Evolutionary conservation across 2,888 invertebrate species (phyloP).

Genomic region (Eristalinus sepulchralis): DNA sequence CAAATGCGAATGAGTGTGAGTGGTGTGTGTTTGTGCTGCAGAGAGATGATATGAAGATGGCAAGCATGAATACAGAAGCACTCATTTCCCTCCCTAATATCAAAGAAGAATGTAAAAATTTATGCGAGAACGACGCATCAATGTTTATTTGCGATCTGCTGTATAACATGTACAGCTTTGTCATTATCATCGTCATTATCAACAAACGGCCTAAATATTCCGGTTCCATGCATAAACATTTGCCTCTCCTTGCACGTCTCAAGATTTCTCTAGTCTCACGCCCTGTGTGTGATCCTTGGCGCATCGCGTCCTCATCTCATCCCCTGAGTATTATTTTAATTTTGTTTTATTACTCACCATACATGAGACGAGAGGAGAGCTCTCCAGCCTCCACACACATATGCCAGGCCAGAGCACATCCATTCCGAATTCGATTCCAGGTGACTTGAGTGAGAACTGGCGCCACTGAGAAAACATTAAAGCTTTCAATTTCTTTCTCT

Average conservation of each 20-base stretch:
- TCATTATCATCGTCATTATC: constrained; percentile 67
- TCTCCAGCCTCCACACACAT: constrained; percentile 26
- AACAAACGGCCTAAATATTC: constrained; percentile 70
- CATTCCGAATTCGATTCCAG: constrained; percentile 70
- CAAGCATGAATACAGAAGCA: constrained; percentile 35
- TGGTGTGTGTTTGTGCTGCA: not conserved
- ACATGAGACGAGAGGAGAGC: constrained; percentile 23
- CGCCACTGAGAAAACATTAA: constrained; percentile 68
- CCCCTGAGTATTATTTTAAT: constrained; percentile 72
- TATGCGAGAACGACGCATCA: constrained; percentile 67
- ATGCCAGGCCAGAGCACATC: constrained; percentile 49
- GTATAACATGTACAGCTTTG: constrained; percentile 55
- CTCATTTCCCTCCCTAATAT: constrained; percentile 46
- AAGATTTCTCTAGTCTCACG: constrained; percentile 35
- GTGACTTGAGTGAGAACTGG: constrained; percentile 68
- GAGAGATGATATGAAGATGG: not conserved
- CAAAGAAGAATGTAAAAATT: constrained; percentile 50
- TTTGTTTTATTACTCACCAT: constrained; percentile 72
- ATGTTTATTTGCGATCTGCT: constrained; percentile 69
- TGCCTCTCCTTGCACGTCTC: constrained; percentile 62
- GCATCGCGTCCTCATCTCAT: constrained; percentile 50
- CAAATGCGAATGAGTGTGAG: constrained; percentile 2
- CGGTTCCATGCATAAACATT: constrained; percentile 69
- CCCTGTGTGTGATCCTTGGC: constrained; percentile 37
- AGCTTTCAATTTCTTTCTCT: constrained; percentile 62